phyloP scores from a whole-genome alignment of 2,113 vertebrate species.

The Aramus guarauna region DNA sequence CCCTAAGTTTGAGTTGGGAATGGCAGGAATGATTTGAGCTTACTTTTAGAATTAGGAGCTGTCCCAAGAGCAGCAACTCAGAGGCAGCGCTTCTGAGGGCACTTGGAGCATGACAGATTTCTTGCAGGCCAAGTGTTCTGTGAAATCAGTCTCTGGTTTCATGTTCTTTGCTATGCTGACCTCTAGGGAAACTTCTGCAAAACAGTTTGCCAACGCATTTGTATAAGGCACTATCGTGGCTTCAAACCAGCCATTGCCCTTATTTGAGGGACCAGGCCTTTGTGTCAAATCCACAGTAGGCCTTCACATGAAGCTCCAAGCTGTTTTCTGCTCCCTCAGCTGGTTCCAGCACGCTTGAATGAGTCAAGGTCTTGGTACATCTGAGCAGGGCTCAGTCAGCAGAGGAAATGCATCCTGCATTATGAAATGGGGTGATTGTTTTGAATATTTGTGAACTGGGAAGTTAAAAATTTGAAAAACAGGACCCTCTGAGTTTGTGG shows the following conservation, averaged over 20 bases:
- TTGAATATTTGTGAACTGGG: background rate
- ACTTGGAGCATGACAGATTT: background rate
- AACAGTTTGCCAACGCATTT: background rate
- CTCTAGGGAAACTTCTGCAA: slow-evolving; percentile 6
- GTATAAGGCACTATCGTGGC: background rate
- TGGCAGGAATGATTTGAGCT: fast-evolving
- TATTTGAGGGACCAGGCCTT: background rate
- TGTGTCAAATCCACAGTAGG: background rate
- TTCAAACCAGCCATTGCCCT: background rate
- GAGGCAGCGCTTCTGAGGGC: background rate
- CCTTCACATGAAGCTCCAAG: background rate
- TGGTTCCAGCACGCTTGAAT: background rate
- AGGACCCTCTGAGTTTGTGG: background rate
- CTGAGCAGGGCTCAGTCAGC: background rate
- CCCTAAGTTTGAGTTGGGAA: background rate
- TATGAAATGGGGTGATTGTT: background rate
- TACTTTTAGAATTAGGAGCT: background rate
- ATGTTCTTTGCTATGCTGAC: background rate
- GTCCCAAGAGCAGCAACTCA: background rate
- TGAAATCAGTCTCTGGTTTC: background rate
- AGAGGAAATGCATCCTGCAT: background rate
- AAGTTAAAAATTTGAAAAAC: background rate
- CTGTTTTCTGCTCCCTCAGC: background rate
- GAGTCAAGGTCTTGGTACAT: background rate
- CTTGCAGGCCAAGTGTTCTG: background rate